Percentiles rank a stretch among this genome's conserved stretches.
Conservation (phyloP, 2,113 vertebrate genomes). For the Sorex fumeus region DNA sequence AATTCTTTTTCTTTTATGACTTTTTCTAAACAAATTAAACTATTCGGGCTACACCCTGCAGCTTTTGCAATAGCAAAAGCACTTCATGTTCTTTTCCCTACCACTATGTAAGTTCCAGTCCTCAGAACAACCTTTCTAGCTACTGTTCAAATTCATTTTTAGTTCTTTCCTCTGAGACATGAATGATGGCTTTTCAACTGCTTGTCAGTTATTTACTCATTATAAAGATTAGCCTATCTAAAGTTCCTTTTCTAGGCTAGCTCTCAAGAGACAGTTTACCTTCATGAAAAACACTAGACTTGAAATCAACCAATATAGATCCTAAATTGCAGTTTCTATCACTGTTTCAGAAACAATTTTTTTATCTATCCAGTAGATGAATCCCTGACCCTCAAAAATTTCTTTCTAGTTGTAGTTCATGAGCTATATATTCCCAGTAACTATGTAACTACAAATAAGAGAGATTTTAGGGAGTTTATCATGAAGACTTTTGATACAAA, state of each 20-base stretch:
- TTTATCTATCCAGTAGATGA: background rate
- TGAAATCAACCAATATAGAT: background rate
- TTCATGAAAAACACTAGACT: background rate
- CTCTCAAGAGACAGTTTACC: background rate
- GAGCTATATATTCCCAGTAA: background rate
- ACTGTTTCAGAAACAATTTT: background rate
- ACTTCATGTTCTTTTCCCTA: background rate
- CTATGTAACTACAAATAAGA: background rate
- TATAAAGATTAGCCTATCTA: background rate
- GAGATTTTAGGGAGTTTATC: background rate
- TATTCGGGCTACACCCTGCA: background rate
- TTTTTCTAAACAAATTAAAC: background rate
- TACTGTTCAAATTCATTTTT: constrained; percentile 11
- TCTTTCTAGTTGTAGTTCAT: background rate
- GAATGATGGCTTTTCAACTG: background rate
- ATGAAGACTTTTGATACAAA: background rate
- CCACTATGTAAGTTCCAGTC: background rate
- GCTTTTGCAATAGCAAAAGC: background rate
- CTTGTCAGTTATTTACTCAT: background rate
- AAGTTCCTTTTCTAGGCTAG: background rate
- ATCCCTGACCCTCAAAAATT: background rate
- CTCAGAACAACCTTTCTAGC: background rate
- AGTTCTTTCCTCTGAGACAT: background rate
- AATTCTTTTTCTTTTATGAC: background rate
- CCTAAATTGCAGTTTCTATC: background rate